Evolutionary conservation across 2,888 invertebrate species (phyloP), one percentile per base, ranked within the genome.

Genomic region (Lysandra coridon): DNA sequence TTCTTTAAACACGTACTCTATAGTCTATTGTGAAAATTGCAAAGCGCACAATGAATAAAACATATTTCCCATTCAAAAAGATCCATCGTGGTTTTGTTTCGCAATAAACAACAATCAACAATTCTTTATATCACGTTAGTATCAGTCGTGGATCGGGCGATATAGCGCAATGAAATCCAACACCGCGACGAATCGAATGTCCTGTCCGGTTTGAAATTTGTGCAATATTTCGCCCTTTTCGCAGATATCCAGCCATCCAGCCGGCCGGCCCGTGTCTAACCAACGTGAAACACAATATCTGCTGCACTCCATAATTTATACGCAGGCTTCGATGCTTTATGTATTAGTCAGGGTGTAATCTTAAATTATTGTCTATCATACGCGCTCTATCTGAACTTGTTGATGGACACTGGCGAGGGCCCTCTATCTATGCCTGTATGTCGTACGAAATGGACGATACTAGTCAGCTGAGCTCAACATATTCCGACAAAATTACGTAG

Each of bases 171-270:
- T 94, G 94, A 93, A 94, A 94, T 89, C 90, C 91, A 88, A 94
- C 91, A 94, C 94, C 93, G 88, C 89, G 91, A 91, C 93, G 91
- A 94, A 94, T 94, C 92, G 93, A 93, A 92, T 91, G 92, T 91
- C 92, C 92, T 93, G 93, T 94, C 94, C 89, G 90, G 85, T 91
- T 93, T 90, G 92, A 92, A 92, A 93, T 93, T 93, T 92, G 90
- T 93, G 92, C 94, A 92, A 94, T 94, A 94, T 93, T 93, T 94
- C 89, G 94, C 92, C 92, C 92, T 94, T 93, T 94, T 94, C 93
- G 90, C 91, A 92, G 92, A 93, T 93, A 94, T 91, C 92, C 88
- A 88, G 89, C 87, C 57, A 57, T 57, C 57, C 57, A 57, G 57
- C 57, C 57, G 17, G 12, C 57, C 17, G 14, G 57, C 14, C 89